Conservation (phyloP, 2,888 invertebrate species). For the Cryptocephalus moraei region DNA sequence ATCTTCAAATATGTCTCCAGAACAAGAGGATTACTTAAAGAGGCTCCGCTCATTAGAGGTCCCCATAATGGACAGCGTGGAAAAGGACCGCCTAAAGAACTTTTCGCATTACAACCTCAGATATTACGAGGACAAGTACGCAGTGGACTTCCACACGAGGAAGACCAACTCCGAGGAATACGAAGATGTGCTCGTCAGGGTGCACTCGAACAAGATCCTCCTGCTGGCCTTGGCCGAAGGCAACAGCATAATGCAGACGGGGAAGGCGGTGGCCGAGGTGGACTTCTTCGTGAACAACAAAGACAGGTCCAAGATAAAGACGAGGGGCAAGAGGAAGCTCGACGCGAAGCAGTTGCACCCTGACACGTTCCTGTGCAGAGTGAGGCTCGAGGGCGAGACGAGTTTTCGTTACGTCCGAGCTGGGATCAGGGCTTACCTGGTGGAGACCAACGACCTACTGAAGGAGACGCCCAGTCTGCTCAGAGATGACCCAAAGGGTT, state of each 20-base stretch:
- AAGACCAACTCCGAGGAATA: not conserved
- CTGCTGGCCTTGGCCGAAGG: constrained; percentile 17
- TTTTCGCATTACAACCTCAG: too few species aligned
- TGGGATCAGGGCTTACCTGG: constrained; percentile 15
- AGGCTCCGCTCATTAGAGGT: too few species aligned
- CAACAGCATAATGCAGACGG: constrained; percentile 14
- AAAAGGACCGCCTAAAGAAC: too few species aligned
- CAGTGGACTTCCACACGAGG: not conserved
- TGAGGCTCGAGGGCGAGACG: constrained; percentile 17
- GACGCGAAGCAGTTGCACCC: constrained; percentile 14
- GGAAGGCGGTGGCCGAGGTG: constrained; percentile 15
- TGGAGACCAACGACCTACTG: constrained; percentile 19
- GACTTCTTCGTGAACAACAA: constrained; percentile 17
- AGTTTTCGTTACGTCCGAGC: constrained; percentile 16
- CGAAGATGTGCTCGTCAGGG: constrained; percentile 9
- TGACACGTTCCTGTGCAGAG: constrained; percentile 18
- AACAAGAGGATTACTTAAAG: too few species aligned
- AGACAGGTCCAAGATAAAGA: constrained; percentile 13
- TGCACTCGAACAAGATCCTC: constrained; percentile 19
- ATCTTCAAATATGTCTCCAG: too few species aligned
- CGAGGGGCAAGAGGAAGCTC: constrained; percentile 17
- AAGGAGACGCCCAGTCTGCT: constrained; percentile 17
- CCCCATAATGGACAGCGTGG: too few species aligned
- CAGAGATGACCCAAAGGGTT: constrained; percentile 15
- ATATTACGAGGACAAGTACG: not conserved